Evolutionary conservation across 2,113 vertebrate genomes (phyloP), one percentile per base, ranked within the genome.

Genomic region (Pangasianodon gigas): DNA sequence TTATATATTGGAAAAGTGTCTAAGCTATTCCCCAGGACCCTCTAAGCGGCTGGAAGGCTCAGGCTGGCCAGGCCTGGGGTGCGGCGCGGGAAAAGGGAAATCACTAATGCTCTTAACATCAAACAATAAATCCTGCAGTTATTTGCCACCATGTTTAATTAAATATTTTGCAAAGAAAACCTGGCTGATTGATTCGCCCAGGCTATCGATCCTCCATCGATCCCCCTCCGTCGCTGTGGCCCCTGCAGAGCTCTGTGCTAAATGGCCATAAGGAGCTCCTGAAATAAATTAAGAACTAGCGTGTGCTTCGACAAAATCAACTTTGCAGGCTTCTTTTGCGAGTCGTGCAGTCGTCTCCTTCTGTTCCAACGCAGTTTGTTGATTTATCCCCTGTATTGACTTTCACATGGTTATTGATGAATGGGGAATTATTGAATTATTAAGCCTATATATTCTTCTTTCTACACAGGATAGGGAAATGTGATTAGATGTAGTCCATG

Each of bases 1-100:
- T 98, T 97, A 97, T 97, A 96, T 97, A 97, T 97, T 94, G 97
- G 96, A 96, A 97, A 97, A 95, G 96, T 97, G 97, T 97, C 97
- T 96, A 88, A 94, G 94, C 93, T 96, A 96, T 96, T 97, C 97
- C 96, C 96, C 91, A 94, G 96, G 96, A 96, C 94, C 95, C 96
- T 96, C 94, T 97, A 97, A 97, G 97, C 96, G 95, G 94, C 89
- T 94, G 94, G 96, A 96, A 95, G 93, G 94, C 95, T 95, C 93
- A 94, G 96, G 93, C 93, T 94, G 93, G 95, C 93, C 94, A 91
- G 94, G 96, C 95, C 96, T 95, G 92, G 93, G 94, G 96, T 96
- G 96, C 95, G 95, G 96, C 94, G 95, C 94, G 93, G 95, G 96
- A 97, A 96, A 96, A 97, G 95, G 96, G 96, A 97, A 97, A 97